These are phyloP conservation scores for Parnassius orleans DNA, from an alignment of 2,888 invertebrate species.

Conservation along the genomic window DNA sequence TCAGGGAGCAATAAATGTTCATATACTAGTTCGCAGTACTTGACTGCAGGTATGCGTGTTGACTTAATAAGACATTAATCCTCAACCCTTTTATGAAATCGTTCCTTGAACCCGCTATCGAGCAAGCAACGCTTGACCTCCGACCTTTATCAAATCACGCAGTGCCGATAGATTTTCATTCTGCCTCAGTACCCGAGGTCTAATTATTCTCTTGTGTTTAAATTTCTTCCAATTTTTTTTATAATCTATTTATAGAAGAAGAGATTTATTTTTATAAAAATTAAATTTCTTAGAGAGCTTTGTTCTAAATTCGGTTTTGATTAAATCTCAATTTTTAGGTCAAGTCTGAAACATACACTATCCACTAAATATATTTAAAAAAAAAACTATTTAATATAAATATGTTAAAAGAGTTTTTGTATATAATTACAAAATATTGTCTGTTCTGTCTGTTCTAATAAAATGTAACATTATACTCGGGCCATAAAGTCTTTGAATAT, in stretches of 20 bases:
- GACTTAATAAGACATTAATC: conserved; percentile 30
- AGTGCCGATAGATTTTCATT: conserved; percentile 46
- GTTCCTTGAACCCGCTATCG: conserved; percentile 58
- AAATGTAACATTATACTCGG: not conserved
- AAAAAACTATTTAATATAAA: too few relatives aligned
- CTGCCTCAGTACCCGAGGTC: conserved; percentile 36
- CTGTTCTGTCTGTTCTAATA: too few relatives aligned
- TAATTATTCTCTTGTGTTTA: conserved; percentile 31
- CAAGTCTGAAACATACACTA: too few relatives aligned
- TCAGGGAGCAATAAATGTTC: not conserved
- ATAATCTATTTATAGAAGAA: conserved; percentile 3
- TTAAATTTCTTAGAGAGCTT: not conserved
- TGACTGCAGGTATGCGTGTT: conserved; percentile 15
- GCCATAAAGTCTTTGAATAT: conserved; percentile 3
- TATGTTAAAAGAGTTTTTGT: too few relatives aligned
- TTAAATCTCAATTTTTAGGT: not conserved
- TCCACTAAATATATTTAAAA: too few relatives aligned
- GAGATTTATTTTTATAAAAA: conserved; percentile 1
- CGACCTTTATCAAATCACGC: conserved; percentile 54
- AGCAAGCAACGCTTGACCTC: conserved; percentile 59
- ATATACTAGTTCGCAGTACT: not conserved
- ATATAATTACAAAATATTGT: too few relatives aligned
- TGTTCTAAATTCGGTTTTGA: not conserved
- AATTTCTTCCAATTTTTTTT: conserved; percentile 10
- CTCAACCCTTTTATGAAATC: conserved; percentile 39